Percentiles rank a stretch among this genome's conserved stretches.
Evolutionary conservation across 2,113 vertebrate genomes (phyloP).

Genomic region (Gymnarchus niloticus): DNA sequence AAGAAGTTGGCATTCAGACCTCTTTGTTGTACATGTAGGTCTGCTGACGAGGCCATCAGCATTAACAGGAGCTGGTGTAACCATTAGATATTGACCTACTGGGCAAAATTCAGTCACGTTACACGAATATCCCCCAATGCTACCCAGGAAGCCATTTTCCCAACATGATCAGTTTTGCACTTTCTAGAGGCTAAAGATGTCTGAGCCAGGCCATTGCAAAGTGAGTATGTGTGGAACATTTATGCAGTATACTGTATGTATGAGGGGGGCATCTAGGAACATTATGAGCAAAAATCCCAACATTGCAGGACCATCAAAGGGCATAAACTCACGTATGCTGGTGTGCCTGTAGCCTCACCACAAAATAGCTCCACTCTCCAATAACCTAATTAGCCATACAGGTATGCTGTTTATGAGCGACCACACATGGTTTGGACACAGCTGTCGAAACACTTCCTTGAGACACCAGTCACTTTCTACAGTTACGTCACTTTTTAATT

Average conservation of each 20-base stretch:
- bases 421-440: not conserved
- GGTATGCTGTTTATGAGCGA: not conserved
- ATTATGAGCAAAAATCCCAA: not conserved
- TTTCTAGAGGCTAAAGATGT: not conserved
- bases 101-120: not conserved
- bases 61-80: not conserved
- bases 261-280: not conserved
- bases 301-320: not conserved
- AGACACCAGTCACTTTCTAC: not conserved
- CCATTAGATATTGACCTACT: not conserved
- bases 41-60: not conserved
- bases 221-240: not conserved
- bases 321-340: not conserved
- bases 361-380: not conserved
- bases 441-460: not conserved
- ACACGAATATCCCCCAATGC: not conserved
- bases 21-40: not conserved
- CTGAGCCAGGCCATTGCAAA: not conserved
- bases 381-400: slow-evolving; percentile 14
- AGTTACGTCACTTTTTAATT: slow-evolving; percentile 10
- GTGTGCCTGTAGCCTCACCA: not conserved
- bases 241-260: not conserved
- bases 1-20: not conserved
- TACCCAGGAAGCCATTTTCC: not conserved
- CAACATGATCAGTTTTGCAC: not conserved